Percentiles rank a stretch among this genome's conserved stretches.
Conservation (phyloP, 2,113 vertebrate genomes). For the Eurystomus gularis region DNA sequence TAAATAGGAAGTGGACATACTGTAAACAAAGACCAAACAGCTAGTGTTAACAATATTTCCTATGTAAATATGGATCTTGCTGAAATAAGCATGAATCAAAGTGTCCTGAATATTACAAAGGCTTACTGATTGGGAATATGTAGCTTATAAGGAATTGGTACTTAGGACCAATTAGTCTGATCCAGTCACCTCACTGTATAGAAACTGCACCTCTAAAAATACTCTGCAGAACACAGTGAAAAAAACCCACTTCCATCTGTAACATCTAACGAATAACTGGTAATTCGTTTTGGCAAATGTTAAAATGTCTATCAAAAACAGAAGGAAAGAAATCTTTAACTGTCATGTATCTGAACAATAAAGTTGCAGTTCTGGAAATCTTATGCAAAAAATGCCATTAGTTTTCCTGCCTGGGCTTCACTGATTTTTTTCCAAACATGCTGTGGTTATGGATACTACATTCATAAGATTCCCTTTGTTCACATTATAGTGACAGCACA, state of each 20-base stretch:
- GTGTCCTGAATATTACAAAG: not conserved
- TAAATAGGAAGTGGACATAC: not conserved
- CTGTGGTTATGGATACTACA: not conserved
- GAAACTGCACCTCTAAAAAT: not conserved
- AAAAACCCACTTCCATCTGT: not conserved
- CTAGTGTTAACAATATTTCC: not conserved
- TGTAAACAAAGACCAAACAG: not conserved
- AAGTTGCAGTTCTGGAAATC: not conserved
- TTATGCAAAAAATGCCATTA: not conserved
- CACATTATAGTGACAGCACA: not conserved
- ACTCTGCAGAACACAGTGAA: not conserved
- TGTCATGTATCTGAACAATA: fast-evolving
- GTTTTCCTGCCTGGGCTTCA: not conserved
- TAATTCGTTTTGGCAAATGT: not conserved
- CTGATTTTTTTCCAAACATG: not conserved
- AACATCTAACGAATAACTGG: not conserved
- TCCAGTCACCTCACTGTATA: not conserved
- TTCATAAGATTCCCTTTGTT: not conserved
- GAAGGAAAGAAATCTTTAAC: not conserved
- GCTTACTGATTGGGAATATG: not conserved
- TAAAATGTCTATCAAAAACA: not conserved
- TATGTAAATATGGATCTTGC: not conserved
- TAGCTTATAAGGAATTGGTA: not conserved
- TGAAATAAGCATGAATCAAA: not conserved
- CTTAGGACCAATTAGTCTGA: not conserved